Evolutionary conservation across 2,113 vertebrate species (phyloP).

Genomic region (Opisthocomus hoazin): DNA sequence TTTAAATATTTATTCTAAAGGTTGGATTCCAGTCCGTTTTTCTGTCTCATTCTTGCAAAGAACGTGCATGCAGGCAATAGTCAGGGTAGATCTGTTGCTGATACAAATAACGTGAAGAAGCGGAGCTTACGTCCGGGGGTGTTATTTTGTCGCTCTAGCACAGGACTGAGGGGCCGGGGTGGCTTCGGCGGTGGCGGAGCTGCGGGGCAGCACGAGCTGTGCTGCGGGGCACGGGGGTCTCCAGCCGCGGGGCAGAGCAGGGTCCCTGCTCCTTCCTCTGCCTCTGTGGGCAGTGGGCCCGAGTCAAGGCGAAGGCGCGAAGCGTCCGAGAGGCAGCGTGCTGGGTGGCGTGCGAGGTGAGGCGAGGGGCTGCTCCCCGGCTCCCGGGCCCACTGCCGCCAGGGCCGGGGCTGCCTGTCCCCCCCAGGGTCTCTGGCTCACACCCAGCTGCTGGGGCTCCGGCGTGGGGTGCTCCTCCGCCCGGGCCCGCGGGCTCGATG

Average conservation of each 20-base stretch:
- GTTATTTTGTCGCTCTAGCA: background rate
- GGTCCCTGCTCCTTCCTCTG: background rate
- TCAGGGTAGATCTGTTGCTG: background rate
- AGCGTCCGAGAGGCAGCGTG: background rate
- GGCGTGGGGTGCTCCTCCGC: background rate
- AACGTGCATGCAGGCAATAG: background rate
- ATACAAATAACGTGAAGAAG: background rate
- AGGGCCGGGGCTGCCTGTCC: background rate
- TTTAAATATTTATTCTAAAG: background rate
- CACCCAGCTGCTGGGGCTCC: background rate
- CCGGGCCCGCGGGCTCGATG: background rate
- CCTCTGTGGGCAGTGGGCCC: too few relatives aligned
- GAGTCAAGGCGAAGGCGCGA: fast-evolving
- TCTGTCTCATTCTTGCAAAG: background rate
- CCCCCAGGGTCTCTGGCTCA: background rate
- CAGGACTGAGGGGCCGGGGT: too few relatives aligned
- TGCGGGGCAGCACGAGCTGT: fast-evolving
- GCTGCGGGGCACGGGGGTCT: background rate
- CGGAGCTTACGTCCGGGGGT: background rate
- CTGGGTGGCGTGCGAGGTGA: fast-evolving
- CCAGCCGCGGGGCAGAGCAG: too few relatives aligned
- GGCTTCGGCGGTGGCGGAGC: background rate
- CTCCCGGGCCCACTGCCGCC: fast-evolving
- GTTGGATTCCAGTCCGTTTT: background rate
- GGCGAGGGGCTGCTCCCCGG: background rate